Evolutionary conservation across 1,140 invertebrate genomes (phyloP).

Genomic region (Aphelenchoides avenae): DNA sequence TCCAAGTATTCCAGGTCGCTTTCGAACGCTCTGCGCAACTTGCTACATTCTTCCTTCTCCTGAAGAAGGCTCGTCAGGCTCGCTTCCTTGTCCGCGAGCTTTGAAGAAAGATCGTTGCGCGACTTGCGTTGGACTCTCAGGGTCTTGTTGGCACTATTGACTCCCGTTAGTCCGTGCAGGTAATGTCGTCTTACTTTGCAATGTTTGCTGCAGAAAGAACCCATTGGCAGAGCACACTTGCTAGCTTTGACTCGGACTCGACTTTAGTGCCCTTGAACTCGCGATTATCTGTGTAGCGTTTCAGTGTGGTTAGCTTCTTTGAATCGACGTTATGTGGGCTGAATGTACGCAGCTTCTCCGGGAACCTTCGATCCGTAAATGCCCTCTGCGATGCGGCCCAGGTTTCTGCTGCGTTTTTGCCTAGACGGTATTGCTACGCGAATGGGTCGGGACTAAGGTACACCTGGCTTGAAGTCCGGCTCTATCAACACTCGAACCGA

Average conservation of each 20-base stretch:
- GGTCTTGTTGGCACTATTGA: conserved; percentile 1
- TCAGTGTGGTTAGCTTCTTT: conserved; percentile 7
- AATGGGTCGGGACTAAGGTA: background rate
- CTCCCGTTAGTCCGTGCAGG: too few relatives aligned
- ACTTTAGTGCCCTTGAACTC: conserved; percentile 21
- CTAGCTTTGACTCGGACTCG: conserved; percentile 7
- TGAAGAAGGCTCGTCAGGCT: too few relatives aligned
- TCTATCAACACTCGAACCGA: conserved; percentile 20
- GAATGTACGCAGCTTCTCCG: conserved; percentile 8
- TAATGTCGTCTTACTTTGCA: conserved; percentile 33
- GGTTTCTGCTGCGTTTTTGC: conserved; percentile 11
- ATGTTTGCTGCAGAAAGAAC: conserved; percentile 12
- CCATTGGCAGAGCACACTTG: conserved; percentile 26
- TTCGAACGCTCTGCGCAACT: too few relatives aligned
- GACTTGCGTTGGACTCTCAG: conserved; percentile 16
- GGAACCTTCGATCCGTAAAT: conserved; percentile 8
- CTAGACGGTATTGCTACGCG: conserved; percentile 6
- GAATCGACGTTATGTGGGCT: conserved; percentile 2
- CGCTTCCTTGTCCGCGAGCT: conserved; percentile 8
- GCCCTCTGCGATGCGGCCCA: conserved; percentile 10
- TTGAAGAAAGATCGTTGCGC: conserved; percentile 10
- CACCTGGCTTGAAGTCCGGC: conserved; percentile 11
- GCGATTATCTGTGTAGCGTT: conserved; percentile 8
- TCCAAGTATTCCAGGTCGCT: conserved; percentile 21
- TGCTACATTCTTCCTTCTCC: too few relatives aligned